These are phyloP conservation scores for Polyommatus icarus DNA, from an alignment of 2,888 invertebrate genomes.

Conservation along the genomic window DNA sequence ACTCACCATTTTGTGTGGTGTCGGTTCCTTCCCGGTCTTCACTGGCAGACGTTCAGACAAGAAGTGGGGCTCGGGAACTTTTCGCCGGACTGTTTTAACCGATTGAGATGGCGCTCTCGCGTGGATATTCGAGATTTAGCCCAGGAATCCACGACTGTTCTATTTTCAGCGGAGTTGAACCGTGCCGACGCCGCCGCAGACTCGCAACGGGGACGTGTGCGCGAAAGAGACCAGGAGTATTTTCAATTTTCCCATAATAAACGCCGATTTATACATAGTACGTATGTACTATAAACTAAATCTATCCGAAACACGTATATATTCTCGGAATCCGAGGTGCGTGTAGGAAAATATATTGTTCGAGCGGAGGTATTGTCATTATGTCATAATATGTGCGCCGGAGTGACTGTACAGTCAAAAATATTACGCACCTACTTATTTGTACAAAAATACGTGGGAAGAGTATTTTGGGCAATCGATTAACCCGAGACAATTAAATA, in stretches of 20 bases:
- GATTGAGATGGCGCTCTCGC: slow-evolving; percentile 86
- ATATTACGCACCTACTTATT: slow-evolving; percentile 19
- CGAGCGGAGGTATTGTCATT: slow-evolving; percentile 19
- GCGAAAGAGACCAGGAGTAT: slow-evolving; percentile 61
- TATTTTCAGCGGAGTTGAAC: slow-evolving; percentile 74
- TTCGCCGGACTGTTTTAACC: slow-evolving; percentile 86
- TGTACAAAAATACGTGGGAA: slow-evolving; percentile 5
- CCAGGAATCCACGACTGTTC: slow-evolving; percentile 80
- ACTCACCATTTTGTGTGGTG: slow-evolving; percentile 86
- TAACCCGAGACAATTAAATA: background rate
- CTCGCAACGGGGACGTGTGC: slow-evolving; percentile 48
- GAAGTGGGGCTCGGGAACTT: slow-evolving; percentile 87
- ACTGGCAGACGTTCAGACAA: slow-evolving; percentile 88
- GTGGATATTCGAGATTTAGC: slow-evolving; percentile 83
- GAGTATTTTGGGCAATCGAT: background rate
- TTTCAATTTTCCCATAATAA: slow-evolving; percentile 44
- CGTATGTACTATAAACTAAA: slow-evolving; percentile 77
- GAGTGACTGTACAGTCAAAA: background rate
- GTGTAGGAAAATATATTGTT: slow-evolving; percentile 26
- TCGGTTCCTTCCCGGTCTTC: slow-evolving; percentile 84
- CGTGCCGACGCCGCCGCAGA: slow-evolving; percentile 59
- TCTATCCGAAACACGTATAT: slow-evolving; percentile 66
- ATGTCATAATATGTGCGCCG: slow-evolving; percentile 17
- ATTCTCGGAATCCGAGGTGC: slow-evolving; percentile 57
- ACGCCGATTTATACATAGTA: slow-evolving; percentile 16